A percentile compares a stretch with the other conserved stretches of the same genome.
Evolutionary conservation across 2,797 vertebrate species (phyloP).

Genomic region (Thaleichthys pacificus): DNA sequence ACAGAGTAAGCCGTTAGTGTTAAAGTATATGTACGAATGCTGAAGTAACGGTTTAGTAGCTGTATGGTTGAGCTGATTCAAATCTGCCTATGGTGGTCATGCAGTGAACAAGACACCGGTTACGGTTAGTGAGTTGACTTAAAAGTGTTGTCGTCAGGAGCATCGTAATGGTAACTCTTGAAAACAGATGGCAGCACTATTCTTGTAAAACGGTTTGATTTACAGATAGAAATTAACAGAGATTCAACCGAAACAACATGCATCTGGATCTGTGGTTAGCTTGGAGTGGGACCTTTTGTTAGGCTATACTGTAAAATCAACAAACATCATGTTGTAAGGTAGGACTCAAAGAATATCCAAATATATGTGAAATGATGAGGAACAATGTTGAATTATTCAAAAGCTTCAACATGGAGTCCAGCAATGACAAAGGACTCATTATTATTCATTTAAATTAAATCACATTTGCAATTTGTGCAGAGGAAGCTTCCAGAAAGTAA

Average conservation of each 20-base stretch:
- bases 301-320: background rate
- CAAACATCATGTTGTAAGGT: background rate
- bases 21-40: no score
- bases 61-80: background rate
- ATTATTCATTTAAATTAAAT: no score
- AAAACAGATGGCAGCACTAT: slow-evolving; percentile 24
- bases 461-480: no score
- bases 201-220: slow-evolving; percentile 26
- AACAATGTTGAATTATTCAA: no score
- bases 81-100: background rate
- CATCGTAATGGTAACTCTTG: background rate
- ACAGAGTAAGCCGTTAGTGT: slow-evolving; percentile 24
- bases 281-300: no score
- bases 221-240: background rate
- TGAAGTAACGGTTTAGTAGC: background rate
- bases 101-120: background rate
- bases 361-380: no score
- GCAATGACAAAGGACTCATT: no score
- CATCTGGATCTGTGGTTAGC: background rate
- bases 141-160: background rate
- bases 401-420: no score
- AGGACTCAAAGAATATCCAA: no score
- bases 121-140: no score
- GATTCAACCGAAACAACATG: background rate
- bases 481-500: no score